Conservation (phyloP, 2,797 vertebrate species). For the Sciaenops ocellatus region DNA sequence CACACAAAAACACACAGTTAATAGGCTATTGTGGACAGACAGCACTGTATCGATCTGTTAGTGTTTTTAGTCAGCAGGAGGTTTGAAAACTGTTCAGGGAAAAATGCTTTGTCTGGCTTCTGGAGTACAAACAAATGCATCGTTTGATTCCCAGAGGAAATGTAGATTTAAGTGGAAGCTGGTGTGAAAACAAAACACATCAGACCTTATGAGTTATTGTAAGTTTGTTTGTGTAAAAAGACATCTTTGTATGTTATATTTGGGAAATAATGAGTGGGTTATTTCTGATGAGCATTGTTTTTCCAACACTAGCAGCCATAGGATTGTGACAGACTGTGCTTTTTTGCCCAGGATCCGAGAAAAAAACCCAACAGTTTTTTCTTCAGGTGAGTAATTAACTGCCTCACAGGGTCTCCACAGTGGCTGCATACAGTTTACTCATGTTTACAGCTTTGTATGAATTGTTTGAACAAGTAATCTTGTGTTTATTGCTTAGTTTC, state of each 20-base stretch:
- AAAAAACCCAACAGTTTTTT: no score
- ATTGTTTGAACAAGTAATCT: no score
- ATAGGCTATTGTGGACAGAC: slow-evolving; percentile 58
- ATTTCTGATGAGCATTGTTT: background rate
- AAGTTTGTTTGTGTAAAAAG: slow-evolving; percentile 4
- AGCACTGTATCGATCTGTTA: slow-evolving; percentile 56
- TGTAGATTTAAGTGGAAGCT: background rate
- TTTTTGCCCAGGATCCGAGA: no score
- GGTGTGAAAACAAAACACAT: slow-evolving; percentile 23
- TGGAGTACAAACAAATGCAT: slow-evolving; percentile 50
- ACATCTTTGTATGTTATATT: background rate
- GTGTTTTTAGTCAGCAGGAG: slow-evolving; percentile 66
- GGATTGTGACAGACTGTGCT: no score
- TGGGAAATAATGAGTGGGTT: background rate
- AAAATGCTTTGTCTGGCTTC: slow-evolving; percentile 50
- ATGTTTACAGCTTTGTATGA: no score
- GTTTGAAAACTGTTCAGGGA: slow-evolving; percentile 49
- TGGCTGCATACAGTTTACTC: no score
- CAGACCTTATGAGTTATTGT: background rate
- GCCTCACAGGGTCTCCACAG: no score
- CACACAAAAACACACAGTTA: slow-evolving; percentile 36
- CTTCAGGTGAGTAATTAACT: no score
- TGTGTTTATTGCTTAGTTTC: no score
- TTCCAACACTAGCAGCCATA: background rate
- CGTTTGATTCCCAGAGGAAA: slow-evolving; percentile 34